These are phyloP conservation scores for Salticus scenicus DNA, from an alignment of 2,888 invertebrate genomes.

Conservation along the genomic window DNA sequence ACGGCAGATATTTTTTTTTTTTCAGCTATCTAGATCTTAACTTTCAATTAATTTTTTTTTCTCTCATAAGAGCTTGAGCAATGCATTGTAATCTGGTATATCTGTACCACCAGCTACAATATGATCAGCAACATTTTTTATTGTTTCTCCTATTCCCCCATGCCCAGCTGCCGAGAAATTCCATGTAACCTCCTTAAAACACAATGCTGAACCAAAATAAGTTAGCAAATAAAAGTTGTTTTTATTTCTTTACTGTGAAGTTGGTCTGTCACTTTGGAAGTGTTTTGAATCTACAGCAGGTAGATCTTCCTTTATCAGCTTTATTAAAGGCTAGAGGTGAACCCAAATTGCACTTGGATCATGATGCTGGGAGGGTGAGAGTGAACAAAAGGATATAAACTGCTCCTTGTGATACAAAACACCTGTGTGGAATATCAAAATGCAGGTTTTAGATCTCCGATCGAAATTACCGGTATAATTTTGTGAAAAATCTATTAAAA, in stretches of 20 bases:
- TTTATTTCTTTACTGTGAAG: background rate
- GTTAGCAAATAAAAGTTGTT: background rate
- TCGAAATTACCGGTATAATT: background rate
- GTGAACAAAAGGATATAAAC: background rate
- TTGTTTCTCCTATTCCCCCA: no score
- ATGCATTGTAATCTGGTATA: no score
- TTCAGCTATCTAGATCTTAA: no score
- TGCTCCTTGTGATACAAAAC: constrained; percentile 1
- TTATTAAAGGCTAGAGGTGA: background rate
- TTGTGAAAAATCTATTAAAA: background rate
- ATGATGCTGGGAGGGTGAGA: background rate
- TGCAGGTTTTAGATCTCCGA: background rate
- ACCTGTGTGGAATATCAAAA: constrained; percentile 4
- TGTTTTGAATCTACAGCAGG: background rate
- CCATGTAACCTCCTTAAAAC: no score
- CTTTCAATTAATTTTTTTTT: no score
- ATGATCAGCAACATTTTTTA: no score
- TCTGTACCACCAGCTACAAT: no score
- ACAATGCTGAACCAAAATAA: background rate
- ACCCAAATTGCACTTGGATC: constrained; percentile 3
- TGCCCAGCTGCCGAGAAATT: no score
- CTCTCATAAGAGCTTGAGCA: no score
- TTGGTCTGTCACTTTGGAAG: constrained; percentile 1
- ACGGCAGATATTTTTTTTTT: no score
- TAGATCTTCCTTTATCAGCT: background rate